These are phyloP conservation scores for Patella pellucida DNA, from an alignment of 2,888 invertebrate species.

Conservation along the genomic window DNA sequence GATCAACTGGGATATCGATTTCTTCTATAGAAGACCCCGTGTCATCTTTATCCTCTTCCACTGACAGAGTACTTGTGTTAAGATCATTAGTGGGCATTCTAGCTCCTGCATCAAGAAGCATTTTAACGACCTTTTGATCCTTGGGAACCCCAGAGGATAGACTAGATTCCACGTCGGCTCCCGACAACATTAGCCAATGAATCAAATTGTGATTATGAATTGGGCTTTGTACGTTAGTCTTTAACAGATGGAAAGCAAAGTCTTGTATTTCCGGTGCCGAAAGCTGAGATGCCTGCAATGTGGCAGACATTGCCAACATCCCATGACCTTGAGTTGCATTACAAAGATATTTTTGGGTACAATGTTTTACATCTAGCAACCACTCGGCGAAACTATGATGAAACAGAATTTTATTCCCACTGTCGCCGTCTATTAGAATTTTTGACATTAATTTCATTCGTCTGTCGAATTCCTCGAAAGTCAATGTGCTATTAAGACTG, in stretches of 20 bases:
- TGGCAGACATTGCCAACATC: slow-evolving; percentile 76
- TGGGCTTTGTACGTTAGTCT: slow-evolving; percentile 63
- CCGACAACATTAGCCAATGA: slow-evolving; percentile 79
- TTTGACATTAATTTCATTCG: slow-evolving; percentile 61
- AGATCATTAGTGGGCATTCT: slow-evolving; percentile 91
- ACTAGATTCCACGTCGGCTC: slow-evolving; percentile 65
- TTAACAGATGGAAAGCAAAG: slow-evolving; percentile 73
- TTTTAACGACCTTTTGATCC: slow-evolving; percentile 73
- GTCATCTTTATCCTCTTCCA: slow-evolving; percentile 43
- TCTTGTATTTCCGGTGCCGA: slow-evolving; percentile 72
- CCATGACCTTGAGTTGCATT: slow-evolving; percentile 84
- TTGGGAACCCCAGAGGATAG: slow-evolving; percentile 61
- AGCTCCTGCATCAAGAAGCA: slow-evolving; percentile 91
- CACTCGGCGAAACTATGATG: slow-evolving; percentile 96
- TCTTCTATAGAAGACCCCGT: slow-evolving; percentile 40
- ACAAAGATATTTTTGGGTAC: slow-evolving; percentile 91
- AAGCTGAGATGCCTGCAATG: slow-evolving; percentile 75
- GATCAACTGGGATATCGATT: slow-evolving; percentile 68
- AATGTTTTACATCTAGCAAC: slow-evolving; percentile 97
- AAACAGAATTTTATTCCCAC: slow-evolving; percentile 78
- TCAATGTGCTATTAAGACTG: slow-evolving; percentile 83
- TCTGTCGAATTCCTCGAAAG: slow-evolving; percentile 60
- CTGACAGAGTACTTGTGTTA: slow-evolving; percentile 71
- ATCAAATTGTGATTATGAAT: slow-evolving; percentile 76
- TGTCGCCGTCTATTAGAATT: slow-evolving; percentile 82